Evolutionary conservation across 2,113 vertebrate genomes (phyloP).

Genomic region (Muscicapa adusta): DNA sequence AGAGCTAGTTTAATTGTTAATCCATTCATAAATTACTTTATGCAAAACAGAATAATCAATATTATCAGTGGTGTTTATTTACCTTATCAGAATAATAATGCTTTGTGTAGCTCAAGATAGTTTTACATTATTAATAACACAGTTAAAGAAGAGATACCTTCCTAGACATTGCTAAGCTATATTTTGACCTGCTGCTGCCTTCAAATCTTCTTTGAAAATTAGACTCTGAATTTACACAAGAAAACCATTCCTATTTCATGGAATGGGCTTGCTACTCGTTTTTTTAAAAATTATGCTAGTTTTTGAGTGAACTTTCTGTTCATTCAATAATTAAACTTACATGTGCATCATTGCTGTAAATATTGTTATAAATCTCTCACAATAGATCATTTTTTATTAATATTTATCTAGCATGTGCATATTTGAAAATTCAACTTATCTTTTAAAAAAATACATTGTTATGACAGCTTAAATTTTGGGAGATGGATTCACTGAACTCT

Average conservation of each 20-base stretch:
- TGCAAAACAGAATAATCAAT: not conserved
- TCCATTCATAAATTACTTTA: not conserved
- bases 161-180: not conserved
- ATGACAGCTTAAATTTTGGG: not conserved
- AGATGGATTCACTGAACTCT: not conserved
- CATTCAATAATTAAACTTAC: not conserved
- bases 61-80: not conserved
- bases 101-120: not conserved
- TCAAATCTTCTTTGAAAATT: not conserved
- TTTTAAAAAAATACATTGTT: not conserved
- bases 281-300: not conserved
- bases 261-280: not conserved
- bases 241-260: not conserved
- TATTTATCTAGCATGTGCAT: not conserved
- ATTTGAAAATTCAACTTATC: not conserved
- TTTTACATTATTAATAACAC: not conserved
- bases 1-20: not conserved
- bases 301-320: not conserved
- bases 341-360: not conserved
- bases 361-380: not conserved
- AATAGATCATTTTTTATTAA: not conserved
- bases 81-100: not conserved
- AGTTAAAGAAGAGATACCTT: not conserved
- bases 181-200: not conserved
- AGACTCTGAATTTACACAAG: not conserved